Evolutionary conservation across 2,888 invertebrate genomes (phyloP).

Genomic region (Dendrolimus houi): DNA sequence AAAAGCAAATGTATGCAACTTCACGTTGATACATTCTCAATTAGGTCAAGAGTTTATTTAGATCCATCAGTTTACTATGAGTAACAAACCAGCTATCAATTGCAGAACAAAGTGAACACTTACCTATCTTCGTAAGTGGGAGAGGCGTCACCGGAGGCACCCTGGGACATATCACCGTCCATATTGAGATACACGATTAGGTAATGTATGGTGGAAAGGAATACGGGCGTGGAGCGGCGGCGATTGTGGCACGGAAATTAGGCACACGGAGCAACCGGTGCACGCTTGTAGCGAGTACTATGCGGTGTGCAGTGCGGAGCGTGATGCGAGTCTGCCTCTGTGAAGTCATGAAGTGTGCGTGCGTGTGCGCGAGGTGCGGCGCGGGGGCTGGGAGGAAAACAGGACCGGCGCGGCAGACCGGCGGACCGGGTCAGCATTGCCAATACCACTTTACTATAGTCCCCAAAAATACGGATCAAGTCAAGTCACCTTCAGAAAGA

Average conservation of each 20-base stretch:
- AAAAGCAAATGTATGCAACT: not conserved
- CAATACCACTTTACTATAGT: not conserved
- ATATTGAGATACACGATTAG: slow-evolving; percentile 20
- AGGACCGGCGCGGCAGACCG: not conserved
- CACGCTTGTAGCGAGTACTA: slow-evolving; percentile 35
- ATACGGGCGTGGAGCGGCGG: slow-evolving; percentile 11
- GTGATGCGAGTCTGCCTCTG: slow-evolving; percentile 18
- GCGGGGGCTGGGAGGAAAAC: slow-evolving; percentile 7
- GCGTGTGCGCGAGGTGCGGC: slow-evolving; percentile 13
- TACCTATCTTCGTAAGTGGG: slow-evolving; percentile 62
- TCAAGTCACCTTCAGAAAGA: too few relatives aligned
- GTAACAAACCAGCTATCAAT: not conserved
- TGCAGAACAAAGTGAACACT: slow-evolving; percentile 15
- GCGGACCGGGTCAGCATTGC: not conserved
- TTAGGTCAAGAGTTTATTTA: not conserved
- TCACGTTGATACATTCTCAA: not conserved
- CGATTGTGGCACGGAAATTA: slow-evolving; percentile 27
- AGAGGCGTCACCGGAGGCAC: slow-evolving; percentile 50
- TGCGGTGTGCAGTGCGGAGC: slow-evolving; percentile 24
- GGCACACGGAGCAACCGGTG: slow-evolving; percentile 43
- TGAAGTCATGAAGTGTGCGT: slow-evolving; percentile 17
- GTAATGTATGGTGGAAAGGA: not conserved
- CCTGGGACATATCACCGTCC: slow-evolving; percentile 59
- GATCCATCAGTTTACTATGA: not conserved
- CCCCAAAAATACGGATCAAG: too few relatives aligned